Base-by-base conservation (phyloP, 2,888 invertebrate genomes). In the Apeira syringaria region DNA sequence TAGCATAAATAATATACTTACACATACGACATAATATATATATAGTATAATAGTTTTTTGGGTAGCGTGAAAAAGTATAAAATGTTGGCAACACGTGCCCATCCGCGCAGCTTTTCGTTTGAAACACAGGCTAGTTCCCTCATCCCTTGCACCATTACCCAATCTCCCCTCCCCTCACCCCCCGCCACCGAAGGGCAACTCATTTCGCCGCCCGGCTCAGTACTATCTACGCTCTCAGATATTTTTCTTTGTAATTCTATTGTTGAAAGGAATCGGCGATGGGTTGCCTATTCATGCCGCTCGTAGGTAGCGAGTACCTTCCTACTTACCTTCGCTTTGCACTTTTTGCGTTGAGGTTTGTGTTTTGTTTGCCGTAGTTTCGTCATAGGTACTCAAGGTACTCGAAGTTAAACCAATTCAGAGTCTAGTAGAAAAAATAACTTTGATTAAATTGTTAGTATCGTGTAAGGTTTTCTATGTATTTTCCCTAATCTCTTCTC, bases 221-320 rank as follows among this genome's bases (percentile, higher is more conserved):
- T 68, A 60, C 81, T 86, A 87, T 87, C 85, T 83, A 67, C 76
- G 78, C 76, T 79, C 68, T 64, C 69, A 83, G 80, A 82, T 83
- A 85, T 86, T 86, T 86, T 87, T 84, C 83, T 83, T 80, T 80
- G 79, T 84, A 83, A 84, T 82, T 68, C 77, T 75, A 77, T 82
- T 83, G 83, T 82, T 75, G 72, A 71, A 75, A 74, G 72, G 68
- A 77, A 78, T 77, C 73, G 68, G 59, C 68, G 61, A 63, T 64
- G 64, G 53, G 53, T 60, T 63, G 65, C 59, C 57, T 35, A 10
- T 24, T 65, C 59, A 57, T 35, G 25, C 15, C 33, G 28, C 22
- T 29, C 31, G 24, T 24, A 24, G 24, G 20, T 20, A 20, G 20
- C 2, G 7, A 5, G 5, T 20, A 20, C 20, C 7, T 20, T 7